These are phyloP conservation scores for Caenorhabditis sinica DNA, from an alignment of 2,888 invertebrate genomes.

Conservation along the genomic window DNA sequence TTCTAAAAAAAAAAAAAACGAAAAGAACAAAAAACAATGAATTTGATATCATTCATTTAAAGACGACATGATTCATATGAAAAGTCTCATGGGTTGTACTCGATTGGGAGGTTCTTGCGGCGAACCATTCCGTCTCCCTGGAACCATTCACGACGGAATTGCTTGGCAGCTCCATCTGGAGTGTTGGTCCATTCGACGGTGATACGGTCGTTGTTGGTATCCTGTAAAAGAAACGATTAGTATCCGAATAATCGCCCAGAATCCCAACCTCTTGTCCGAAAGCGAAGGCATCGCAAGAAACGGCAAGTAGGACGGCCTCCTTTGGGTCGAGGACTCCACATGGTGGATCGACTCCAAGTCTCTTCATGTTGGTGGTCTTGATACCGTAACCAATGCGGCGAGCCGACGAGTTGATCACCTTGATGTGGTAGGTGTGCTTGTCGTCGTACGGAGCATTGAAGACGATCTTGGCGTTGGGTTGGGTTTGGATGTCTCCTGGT, in stretches of 20 bases:
- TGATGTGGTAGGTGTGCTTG: conserved; percentile 78
- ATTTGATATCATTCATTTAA: too few species aligned
- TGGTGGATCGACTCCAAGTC: conserved; percentile 56
- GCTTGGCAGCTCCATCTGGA: conserved; percentile 70
- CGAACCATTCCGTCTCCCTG: conserved; percentile 75
- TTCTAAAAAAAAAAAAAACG: too few species aligned
- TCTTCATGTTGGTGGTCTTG: conserved; percentile 74
- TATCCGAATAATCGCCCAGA: too few species aligned
- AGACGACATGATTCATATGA: too few species aligned
- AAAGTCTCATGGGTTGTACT: conserved; percentile 59
- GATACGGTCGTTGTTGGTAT: conserved; percentile 76
- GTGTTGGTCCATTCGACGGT: conserved; percentile 75
- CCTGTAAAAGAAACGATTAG: conserved; percentile 24
- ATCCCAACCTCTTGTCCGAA: conserved; percentile 50
- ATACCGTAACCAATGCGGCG: conserved; percentile 80
- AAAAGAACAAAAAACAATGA: too few species aligned
- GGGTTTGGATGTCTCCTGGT: conserved; percentile 76
- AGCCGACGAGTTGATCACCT: conserved; percentile 72
- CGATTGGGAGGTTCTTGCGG: conserved; percentile 68
- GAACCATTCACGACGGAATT: conserved; percentile 76
- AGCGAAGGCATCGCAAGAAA: conserved; percentile 78
- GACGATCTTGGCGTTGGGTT: conserved; percentile 77
- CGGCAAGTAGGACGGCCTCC: conserved; percentile 71
- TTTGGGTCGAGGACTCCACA: conserved; percentile 78
- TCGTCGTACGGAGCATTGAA: conserved; percentile 80